Base-by-base conservation (phyloP, 2,888 invertebrate species). In the Malachius bipustulatus region DNA sequence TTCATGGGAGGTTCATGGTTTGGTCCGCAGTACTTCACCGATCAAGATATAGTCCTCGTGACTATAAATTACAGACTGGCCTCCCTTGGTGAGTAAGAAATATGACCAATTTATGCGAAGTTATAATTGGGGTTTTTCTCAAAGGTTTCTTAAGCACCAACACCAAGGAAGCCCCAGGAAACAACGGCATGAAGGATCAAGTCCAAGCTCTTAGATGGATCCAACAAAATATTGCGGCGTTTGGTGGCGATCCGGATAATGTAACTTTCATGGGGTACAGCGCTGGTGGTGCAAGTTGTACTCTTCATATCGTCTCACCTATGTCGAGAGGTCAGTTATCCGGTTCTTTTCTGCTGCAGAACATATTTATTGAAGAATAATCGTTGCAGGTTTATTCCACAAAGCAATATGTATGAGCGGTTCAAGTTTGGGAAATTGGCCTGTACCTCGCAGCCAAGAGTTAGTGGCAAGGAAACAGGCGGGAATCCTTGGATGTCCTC, bases 351-450 rank as follows among this genome's bases (percentile, higher is more conserved):
- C n/a, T 19, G n/a, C 24, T n/a, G 6, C 24, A 19, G 24, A 6
- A 19, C n/a, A 8, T 19, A 8, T 48, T 41, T n/a, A 8, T 15
- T 11, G 13, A 11, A 28, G 8, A 6, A 9, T 8, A 9, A 8
- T 24, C 8, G 8, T 24, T 46, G 1, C 49, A 73, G 75, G 75
- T 32, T 60, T 82, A 1, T 82, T 82, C 56, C 79, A 82, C 50
- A 69, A 73, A 35, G 81, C 68, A 0, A 74, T 82, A 11, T 69
- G 74, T 0, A 75, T 77, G 71, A 79, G 81, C 47, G 78, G 73
- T 1, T 68, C 78, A 0, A 65, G 69, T 0, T 63, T 68, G 1
- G 65, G 66, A 1, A 70, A 73, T 30, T 67, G 65, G 55, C 63
- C 69, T 1, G 55, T 73, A 8, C 69, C 71, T 0, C 43, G 54